Evolutionary conservation across 1,140 invertebrate species (phyloP).

Genomic region (Archivesica marissinica): DNA sequence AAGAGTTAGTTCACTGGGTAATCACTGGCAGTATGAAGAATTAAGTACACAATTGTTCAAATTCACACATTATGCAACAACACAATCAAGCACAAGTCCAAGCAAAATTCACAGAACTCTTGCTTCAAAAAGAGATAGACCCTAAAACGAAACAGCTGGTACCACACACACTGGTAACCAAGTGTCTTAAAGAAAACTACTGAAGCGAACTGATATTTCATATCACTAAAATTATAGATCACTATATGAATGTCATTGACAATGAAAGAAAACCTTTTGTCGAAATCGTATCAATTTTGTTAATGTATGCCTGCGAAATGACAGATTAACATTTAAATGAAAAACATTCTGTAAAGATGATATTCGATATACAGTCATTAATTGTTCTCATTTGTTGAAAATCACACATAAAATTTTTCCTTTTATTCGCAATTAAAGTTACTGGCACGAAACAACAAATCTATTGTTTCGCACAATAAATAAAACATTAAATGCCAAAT

Average conservation of each 20-base stretch:
- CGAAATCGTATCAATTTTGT: constrained; percentile 11
- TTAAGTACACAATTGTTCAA: background rate
- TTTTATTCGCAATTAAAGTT: background rate
- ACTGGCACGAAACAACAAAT: background rate
- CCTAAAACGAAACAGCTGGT: background rate
- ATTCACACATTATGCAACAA: background rate
- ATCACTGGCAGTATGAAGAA: no score
- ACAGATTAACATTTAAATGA: constrained; percentile 7
- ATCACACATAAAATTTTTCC: background rate
- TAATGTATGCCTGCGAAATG: background rate
- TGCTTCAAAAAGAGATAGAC: background rate
- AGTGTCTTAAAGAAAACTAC: background rate
- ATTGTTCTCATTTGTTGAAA: background rate
- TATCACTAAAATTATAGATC: background rate
- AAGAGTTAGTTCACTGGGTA: no score
- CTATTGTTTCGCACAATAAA: background rate
- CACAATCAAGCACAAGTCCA: background rate
- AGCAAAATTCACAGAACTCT: background rate
- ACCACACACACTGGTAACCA: constrained; percentile 11
- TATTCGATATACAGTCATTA: background rate
- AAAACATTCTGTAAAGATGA: constrained; percentile 1
- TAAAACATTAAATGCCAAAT: constrained; percentile 25
- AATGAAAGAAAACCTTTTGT: constrained; percentile 6
- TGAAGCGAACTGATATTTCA: constrained; percentile 12
- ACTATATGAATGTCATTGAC: constrained; percentile 10